phyloP scores from a whole-genome alignment of 2,797 vertebrate genomes.

The Esox masquinongy region DNA sequence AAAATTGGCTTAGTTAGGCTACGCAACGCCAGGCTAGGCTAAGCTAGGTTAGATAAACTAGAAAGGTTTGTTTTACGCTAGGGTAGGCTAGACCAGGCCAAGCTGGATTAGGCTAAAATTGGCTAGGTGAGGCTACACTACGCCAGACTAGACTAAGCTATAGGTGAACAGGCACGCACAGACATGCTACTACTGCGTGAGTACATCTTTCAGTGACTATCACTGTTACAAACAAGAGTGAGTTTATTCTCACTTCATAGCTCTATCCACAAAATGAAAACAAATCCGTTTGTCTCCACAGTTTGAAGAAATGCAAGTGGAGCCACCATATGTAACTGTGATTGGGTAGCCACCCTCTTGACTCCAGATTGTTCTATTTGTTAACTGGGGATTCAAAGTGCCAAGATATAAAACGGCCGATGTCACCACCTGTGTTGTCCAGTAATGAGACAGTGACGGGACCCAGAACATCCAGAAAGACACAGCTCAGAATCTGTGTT shows the following conservation, averaged over 20 bases:
- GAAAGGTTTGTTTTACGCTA: background rate
- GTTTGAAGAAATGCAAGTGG: conserved; percentile 10
- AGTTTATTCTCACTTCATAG: background rate
- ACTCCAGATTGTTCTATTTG: conserved; percentile 54
- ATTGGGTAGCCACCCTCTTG: conserved; percentile 47
- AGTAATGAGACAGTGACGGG: background rate
- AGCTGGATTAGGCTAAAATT: no score
- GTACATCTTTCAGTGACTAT: conserved; percentile 31
- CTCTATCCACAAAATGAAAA: conserved; percentile 29
- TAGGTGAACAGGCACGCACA: conserved; percentile 58
- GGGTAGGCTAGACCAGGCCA: conserved; percentile 18
- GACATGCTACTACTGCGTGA: conserved; percentile 67
- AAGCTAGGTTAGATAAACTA: no score
- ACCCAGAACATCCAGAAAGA: background rate
- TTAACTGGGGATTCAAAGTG: conserved; percentile 21
- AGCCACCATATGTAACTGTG: conserved; percentile 24
- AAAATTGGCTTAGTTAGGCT: no score
- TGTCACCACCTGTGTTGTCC: background rate
- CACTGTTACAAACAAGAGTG: conserved; percentile 30
- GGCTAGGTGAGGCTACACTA: background rate
- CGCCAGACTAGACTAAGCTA: conserved; percentile 19
- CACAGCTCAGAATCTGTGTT: no score
- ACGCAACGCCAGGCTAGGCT: conserved; percentile 18
- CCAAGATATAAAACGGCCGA: conserved; percentile 66
- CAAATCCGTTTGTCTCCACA: conserved; percentile 29